These are phyloP conservation scores for Lycaena phlaeas DNA, from an alignment of 2,888 invertebrate genomes.

Conservation along the genomic window DNA sequence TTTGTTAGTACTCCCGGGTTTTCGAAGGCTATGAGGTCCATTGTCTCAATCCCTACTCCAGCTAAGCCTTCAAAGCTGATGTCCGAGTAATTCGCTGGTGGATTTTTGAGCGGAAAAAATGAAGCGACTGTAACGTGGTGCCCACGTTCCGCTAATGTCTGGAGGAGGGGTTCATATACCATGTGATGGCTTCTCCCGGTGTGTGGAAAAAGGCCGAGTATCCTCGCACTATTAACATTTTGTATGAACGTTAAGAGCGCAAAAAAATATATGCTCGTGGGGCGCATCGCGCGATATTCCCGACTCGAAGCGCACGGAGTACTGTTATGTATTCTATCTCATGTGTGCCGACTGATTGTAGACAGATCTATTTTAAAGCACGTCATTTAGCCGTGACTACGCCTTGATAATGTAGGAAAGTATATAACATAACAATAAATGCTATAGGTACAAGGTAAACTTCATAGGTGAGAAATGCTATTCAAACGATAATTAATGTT, in stretches of 20 bases:
- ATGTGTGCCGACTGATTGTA: not conserved
- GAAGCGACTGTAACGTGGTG: conserved; percentile 75
- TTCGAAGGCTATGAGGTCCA: conserved; percentile 43
- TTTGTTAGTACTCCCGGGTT: conserved; percentile 28
- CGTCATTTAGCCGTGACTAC: not conserved
- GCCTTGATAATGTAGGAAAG: too few relatives aligned
- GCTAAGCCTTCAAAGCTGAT: conserved; percentile 55
- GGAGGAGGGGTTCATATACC: conserved; percentile 71
- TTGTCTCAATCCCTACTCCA: conserved; percentile 38
- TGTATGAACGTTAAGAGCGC: not conserved
- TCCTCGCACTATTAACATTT: conserved; percentile 19
- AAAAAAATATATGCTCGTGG: not conserved
- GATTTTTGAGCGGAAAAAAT: conserved; percentile 67
- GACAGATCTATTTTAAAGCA: not conserved
- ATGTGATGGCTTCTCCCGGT: conserved; percentile 76
- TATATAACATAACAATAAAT: too few relatives aligned
- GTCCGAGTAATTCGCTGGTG: conserved; percentile 57
- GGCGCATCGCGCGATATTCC: conserved; percentile 2
- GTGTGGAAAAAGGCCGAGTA: conserved; percentile 63
- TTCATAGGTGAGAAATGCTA: too few relatives aligned
- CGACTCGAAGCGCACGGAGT: not conserved
- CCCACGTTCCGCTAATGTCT: conserved; percentile 67
- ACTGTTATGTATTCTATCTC: not conserved
- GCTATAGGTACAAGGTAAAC: too few relatives aligned
- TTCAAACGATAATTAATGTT: too few relatives aligned